phyloP scores from a whole-genome alignment of 2,888 invertebrate species.

The Branchellion lobata region DNA sequence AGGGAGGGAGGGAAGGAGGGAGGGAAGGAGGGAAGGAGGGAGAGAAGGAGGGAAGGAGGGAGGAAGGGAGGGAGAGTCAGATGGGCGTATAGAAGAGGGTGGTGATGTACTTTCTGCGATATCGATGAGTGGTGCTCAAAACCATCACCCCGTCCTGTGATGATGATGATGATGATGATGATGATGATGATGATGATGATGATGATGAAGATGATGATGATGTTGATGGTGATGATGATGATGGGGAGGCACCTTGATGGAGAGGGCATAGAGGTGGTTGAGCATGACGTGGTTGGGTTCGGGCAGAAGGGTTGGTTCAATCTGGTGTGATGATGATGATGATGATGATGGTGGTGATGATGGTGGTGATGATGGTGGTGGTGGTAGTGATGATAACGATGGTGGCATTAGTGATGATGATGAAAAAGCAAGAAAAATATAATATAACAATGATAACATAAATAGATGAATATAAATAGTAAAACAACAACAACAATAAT shows the following conservation, averaged over 20 bases:
- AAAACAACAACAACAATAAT: too few relatives aligned
- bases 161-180: too few relatives aligned
- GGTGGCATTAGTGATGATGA: not conserved
- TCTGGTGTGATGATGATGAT: slow-evolving; percentile 68
- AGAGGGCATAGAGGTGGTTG: slow-evolving; percentile 97
- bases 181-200: too few relatives aligned
- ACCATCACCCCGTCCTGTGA: slow-evolving; percentile 94
- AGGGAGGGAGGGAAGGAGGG: too few relatives aligned
- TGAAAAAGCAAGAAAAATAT: too few relatives aligned
- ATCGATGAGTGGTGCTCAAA: slow-evolving; percentile 93
- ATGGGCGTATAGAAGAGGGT: slow-evolving; percentile 97
- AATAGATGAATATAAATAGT: too few relatives aligned
- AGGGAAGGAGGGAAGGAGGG: too few relatives aligned
- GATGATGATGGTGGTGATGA: slow-evolving; percentile 15
- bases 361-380: not conserved
- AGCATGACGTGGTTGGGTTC: slow-evolving; percentile 99
- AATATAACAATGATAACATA: too few relatives aligned
- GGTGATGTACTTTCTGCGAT: slow-evolving; percentile 98
- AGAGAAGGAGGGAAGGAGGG: too few relatives aligned
- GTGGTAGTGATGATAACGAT: not conserved
- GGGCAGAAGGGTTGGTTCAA: slow-evolving; percentile 96
- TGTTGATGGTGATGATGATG: too few relatives aligned
- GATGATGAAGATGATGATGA: too few relatives aligned
- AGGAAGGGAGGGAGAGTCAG: too few relatives aligned
- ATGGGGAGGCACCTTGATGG: slow-evolving; percentile 73